Percentiles rank a stretch among this genome's conserved stretches.
Evolutionary conservation across 2,113 vertebrate species (phyloP).

Genomic region (Scomber colias): DNA sequence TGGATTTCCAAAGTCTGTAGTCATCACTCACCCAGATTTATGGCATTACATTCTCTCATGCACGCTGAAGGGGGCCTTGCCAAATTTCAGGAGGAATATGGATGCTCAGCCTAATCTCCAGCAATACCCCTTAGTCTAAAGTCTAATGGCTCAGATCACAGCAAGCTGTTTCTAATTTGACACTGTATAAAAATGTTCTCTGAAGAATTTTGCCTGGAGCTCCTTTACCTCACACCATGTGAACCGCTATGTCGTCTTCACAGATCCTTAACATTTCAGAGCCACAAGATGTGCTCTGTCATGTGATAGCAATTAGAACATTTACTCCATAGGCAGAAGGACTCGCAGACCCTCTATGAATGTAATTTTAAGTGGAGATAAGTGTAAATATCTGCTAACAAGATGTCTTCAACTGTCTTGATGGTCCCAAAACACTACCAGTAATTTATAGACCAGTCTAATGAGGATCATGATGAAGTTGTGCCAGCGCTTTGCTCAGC

Average conservation of each 20-base stretch:
- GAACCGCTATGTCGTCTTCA: conserved; percentile 9
- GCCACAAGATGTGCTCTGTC: conserved; percentile 5
- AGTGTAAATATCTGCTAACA: conserved; percentile 42
- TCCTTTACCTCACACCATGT: conserved; percentile 38
- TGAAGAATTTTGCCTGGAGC: conserved; percentile 51
- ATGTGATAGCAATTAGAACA: conserved; percentile 36
- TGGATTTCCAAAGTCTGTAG: conserved; percentile 65
- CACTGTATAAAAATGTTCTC: conserved; percentile 60
- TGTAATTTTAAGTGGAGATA: conserved; percentile 20
- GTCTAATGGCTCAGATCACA: conserved; percentile 62
- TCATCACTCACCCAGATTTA: conserved; percentile 70
- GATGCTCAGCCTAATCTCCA: conserved; percentile 72
- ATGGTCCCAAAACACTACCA: neutral
- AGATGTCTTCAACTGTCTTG: conserved; percentile 37
- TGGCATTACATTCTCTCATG: conserved; percentile 50
- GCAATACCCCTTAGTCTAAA: conserved; percentile 57
- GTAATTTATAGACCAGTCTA: conserved; percentile 12
- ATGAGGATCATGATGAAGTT: conserved; percentile 28
- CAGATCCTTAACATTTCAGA: conserved; percentile 19
- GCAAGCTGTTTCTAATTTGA: conserved; percentile 81
- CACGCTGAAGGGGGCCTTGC: conserved; percentile 42
- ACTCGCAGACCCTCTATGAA: neutral
- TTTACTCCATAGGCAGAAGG: neutral
- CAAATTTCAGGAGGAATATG: conserved; percentile 63
- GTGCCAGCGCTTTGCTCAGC: conserved; percentile 15